Conservation (phyloP, 2,797 vertebrate genomes). For the Naso thynnoides region DNA sequence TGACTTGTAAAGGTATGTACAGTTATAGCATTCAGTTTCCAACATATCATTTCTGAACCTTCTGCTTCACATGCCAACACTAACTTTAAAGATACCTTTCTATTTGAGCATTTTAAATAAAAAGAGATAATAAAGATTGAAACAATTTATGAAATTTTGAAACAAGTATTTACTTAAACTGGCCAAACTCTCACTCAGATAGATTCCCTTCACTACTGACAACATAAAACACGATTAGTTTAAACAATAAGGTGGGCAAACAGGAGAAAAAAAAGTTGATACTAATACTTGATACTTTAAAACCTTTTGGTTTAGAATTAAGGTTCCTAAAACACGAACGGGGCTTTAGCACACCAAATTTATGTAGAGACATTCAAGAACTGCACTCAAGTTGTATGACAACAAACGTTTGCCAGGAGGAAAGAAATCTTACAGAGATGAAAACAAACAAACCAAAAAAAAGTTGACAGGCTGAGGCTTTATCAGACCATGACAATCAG, state of each 20-base stretch:
- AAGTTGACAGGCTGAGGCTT: constrained; percentile 15
- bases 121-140: constrained; percentile 40
- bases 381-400: constrained; percentile 1
- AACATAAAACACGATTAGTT: constrained; percentile 26
- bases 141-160: constrained; percentile 41
- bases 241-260: background rate
- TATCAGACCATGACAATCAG: constrained; percentile 43
- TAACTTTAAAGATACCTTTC: constrained; percentile 34
- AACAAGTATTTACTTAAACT: constrained; percentile 37
- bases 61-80: constrained; percentile 53
- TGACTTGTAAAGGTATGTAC: constrained; percentile 37
- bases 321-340: constrained; percentile 33
- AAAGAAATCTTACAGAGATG: constrained; percentile 6
- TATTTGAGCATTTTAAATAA: constrained; percentile 48
- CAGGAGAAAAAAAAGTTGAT: background rate
- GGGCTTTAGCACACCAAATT: constrained; percentile 32
- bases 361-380: constrained; percentile 46
- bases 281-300: constrained; percentile 38
- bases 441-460: background rate
- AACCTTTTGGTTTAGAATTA: constrained; percentile 31
- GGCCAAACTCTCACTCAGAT: constrained; percentile 24
- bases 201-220: constrained; percentile 33
- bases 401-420: constrained; percentile 5
- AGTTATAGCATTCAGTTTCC: constrained; percentile 19
- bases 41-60: constrained; percentile 16